Evolutionary conservation across 2,113 vertebrate species (phyloP).

Genomic region (Solenodon paradoxus): DNA sequence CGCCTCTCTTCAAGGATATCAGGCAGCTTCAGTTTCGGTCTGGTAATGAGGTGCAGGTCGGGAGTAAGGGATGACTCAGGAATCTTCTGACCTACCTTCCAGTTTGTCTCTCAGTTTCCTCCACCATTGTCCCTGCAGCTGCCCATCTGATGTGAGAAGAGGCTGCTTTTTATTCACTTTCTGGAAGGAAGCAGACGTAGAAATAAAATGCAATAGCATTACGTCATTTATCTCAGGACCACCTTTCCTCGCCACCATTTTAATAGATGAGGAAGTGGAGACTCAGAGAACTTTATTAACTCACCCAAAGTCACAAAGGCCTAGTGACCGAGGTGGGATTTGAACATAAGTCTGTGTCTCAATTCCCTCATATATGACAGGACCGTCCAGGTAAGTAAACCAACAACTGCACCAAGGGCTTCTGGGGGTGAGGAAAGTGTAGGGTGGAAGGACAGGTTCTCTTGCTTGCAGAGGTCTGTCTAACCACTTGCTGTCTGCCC

Average conservation of each 20-base stretch:
- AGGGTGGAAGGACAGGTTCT: no score
- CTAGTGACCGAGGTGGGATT: neutral
- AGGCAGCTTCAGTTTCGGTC: neutral
- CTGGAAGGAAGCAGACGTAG: neutral
- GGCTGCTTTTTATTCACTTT: rapidly evolving
- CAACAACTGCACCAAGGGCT: neutral
- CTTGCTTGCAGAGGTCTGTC: no score
- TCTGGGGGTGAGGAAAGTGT: no score
- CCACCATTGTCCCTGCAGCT: rapidly evolving
- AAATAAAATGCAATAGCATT: neutral
- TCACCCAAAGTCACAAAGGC: neutral
- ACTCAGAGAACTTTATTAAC: neutral
- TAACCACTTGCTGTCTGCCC: no score
- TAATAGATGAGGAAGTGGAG: neutral
- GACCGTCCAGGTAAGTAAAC: neutral
- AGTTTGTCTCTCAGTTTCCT: neutral
- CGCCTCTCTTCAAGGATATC: neutral
- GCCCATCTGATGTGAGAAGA: neutral
- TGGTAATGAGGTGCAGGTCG: neutral
- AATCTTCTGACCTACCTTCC: neutral
- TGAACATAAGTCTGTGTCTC: neutral
- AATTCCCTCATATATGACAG: neutral
- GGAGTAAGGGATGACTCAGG: neutral
- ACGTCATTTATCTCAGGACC: neutral
- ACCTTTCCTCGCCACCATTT: neutral